Conservation (phyloP, 2,888 invertebrate genomes). For the Drosophila glabriapex region DNA sequence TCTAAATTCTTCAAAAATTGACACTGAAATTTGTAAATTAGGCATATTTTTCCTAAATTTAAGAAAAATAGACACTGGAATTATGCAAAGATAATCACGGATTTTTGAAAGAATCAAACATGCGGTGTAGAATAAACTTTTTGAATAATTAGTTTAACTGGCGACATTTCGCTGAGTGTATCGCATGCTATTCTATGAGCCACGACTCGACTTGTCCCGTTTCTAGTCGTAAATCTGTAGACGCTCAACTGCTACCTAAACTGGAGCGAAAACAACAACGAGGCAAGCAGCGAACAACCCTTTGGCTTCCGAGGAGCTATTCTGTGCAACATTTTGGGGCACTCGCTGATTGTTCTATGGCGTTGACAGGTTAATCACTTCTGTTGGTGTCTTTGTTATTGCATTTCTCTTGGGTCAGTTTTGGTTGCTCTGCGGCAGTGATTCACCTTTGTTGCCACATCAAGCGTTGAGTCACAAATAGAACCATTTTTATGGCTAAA, state of each 20-base stretch:
- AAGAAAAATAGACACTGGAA: background rate
- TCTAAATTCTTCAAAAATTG: too few species aligned
- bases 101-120: background rate
- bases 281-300: background rate
- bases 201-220: slow-evolving; percentile 12
- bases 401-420: slow-evolving; percentile 64
- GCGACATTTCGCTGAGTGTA: background rate
- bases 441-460: slow-evolving; percentile 49
- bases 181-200: slow-evolving; percentile 17
- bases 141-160: background rate
- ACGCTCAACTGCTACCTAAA: slow-evolving; percentile 43
- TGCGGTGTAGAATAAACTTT: background rate
- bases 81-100: background rate
- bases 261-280: slow-evolving; percentile 42
- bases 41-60: too few species aligned
- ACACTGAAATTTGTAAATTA: too few species aligned
- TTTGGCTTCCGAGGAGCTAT: slow-evolving; percentile 31
- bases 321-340: slow-evolving; percentile 52
- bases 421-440: slow-evolving; percentile 39
- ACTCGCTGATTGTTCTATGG: slow-evolving; percentile 67
- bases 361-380: slow-evolving; percentile 80
- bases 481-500: background rate
- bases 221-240: slow-evolving; percentile 75
- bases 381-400: slow-evolving; percentile 23
- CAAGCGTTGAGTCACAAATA: slow-evolving; percentile 6